Percentiles rank a stretch among this genome's conserved stretches.
phyloP scores from a whole-genome alignment of 1,140 invertebrate genomes.

The Choristoneura fumiferana region DNA sequence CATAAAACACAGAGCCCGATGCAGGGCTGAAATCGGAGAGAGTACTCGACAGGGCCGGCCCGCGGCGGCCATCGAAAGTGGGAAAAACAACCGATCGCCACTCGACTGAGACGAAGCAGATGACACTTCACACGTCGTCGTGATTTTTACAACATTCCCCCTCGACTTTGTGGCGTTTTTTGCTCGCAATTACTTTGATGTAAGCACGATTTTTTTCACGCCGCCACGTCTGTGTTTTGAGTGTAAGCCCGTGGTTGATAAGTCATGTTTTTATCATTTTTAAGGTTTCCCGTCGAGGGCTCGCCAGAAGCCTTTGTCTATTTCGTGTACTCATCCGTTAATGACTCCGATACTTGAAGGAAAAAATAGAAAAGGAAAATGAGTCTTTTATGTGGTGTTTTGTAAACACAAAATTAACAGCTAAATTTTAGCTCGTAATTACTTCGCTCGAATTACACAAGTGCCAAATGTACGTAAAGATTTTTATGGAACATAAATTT shows the following conservation, averaged over 20 bases:
- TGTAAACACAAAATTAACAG: too few relatives aligned
- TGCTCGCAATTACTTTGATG: conserved; percentile 67
- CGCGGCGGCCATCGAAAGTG: conserved; percentile 69
- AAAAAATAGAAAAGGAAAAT: not conserved
- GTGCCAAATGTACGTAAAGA: too few relatives aligned
- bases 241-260: conserved; percentile 22
- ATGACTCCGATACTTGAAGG: not conserved
- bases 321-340: conserved; percentile 13
- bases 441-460: too few relatives aligned
- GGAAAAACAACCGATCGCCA: conserved; percentile 77
- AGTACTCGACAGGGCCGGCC: conserved; percentile 57
- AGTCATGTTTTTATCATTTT: conserved; percentile 21
- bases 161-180: conserved; percentile 58
- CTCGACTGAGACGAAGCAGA: conserved; percentile 62
- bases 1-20: conserved; percentile 70
- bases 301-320: conserved; percentile 14
- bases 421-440: too few relatives aligned
- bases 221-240: conserved; percentile 25
- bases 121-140: conserved; percentile 74
- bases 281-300: conserved; percentile 16
- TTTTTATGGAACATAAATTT: too few relatives aligned
- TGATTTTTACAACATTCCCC: conserved; percentile 76
- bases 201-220: conserved; percentile 32
- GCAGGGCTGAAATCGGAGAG: conserved; percentile 62
- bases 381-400: too few relatives aligned